Evolutionary conservation across 1,140 invertebrate genomes (phyloP), one percentile per base, ranked within the genome.

Genomic region (Bactericera cockerelli): DNA sequence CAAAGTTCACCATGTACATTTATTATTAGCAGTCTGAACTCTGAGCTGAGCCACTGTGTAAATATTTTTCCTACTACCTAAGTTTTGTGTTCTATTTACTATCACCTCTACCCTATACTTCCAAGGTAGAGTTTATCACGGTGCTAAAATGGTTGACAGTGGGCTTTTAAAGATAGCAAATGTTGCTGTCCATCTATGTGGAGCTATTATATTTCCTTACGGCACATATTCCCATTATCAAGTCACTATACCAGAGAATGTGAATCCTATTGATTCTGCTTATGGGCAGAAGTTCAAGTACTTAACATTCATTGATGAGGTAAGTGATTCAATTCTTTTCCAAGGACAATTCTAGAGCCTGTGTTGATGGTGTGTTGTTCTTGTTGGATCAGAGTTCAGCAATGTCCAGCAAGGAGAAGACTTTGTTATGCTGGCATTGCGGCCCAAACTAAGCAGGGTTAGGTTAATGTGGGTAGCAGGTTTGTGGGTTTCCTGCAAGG

Each of bases 261-360:
- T 75, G 14, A 67, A 68, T 59, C 75, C 72, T 57, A 67, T 69
- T 33, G 65, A 63, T 57, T 60, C 59, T 2, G 70, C 69, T 26
- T 78, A 71, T 69, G 86, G 81, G 58, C 84, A 85, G 63, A 91
- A 90, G 74, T 82, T 91, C 60, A 91, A 90, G 75, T 93, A 84
- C 72, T 76, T 93, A 58, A 92, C 89, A 22, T 88, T 86, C 67
- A 81, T 86, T 77, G 76, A 89, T 77, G 84, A 81, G 72, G 87
- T 93, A 79, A 79, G 82, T 81, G 72, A n/a, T n/a, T n/a, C n/a
- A n/a, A n/a, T n/a, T 53, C 59, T 42, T 56, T 58, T 22, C n/a
- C n/a, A 13, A 19, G 53, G 10, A 13, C 19, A 13, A 38, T 13
- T n/a, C 36, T 38, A 38, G 13, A 13, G n/a, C n/a, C n/a, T 13